Base-by-base conservation (phyloP, 2,113 vertebrate species). In the Xiphias gladius region DNA sequence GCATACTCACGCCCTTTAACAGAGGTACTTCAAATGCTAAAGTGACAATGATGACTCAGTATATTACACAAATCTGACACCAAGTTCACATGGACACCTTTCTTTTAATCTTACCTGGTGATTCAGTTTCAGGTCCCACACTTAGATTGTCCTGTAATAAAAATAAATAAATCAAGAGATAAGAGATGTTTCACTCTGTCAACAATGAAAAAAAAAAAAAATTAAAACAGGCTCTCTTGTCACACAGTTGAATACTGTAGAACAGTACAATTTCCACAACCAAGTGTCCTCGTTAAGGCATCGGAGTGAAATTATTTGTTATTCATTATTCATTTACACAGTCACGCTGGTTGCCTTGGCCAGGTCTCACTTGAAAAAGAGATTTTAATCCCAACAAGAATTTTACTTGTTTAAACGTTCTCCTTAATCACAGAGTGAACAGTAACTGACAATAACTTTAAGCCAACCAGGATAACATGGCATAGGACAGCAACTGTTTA, bases 81-180 rank as follows among this genome's bases (percentile, higher is more conserved):
- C 57, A 0, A 62, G 4, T 57, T 43, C 10, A 73, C 12, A n/a
- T 74, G 19, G 22, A 57, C 37, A 64, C 35, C 46, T 57, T 67
- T 9, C 16, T 50, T 78, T 69, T 2, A 16, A 54, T 63, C 87
- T 91, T 80, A 96, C 95, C 92, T 94, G 93, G 91, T 78, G 90
- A 71, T 71, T 92, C 88, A n/a, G 92, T 87, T 76, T 91, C 90
- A 79, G 93, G 74, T 75, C 87, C 91, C 72, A 95, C 88, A 72
- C 64, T 62, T 55, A 96, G 89, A 81, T 95, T 95, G 85, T 96
- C 95, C 95, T 96, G 90, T 32, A 70, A 67, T 58, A 22, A 22
- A 77, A 58, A 58, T 55, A 14, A 73, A 26, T 9, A n/a, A 37
- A 35, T 35, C 32, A 35, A 35, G n/a, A n/a, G n/a, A 32, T 3